Conservation (phyloP, 2,888 invertebrate species). For the Apamea monoglypha region DNA sequence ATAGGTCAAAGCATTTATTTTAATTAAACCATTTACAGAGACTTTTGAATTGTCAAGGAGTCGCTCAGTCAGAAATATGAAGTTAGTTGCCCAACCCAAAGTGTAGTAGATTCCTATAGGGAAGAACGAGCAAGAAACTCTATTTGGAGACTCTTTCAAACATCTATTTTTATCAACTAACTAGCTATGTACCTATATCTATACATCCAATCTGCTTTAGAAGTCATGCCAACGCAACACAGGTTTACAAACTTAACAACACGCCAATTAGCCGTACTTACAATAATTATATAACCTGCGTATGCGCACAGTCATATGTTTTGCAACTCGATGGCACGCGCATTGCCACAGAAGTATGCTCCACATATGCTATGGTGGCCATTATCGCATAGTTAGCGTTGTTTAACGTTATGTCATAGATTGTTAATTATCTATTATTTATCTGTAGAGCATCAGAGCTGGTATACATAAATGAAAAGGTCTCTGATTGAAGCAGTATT, state of each 20-base stretch:
- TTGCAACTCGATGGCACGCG: constrained; percentile 43
- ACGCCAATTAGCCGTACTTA: constrained; percentile 29
- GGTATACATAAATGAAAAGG: not conserved
- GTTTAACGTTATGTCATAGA: constrained; percentile 41
- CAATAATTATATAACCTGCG: constrained; percentile 45
- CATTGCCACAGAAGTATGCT: constrained; percentile 45
- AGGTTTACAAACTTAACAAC: constrained; percentile 19
- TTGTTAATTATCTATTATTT: constrained; percentile 16
- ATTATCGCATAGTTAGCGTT: constrained; percentile 45
- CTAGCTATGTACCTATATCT: not conserved
- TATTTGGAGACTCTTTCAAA: not conserved
- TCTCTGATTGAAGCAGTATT: not conserved
- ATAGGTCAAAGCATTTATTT: not conserved
- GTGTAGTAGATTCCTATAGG: not conserved
- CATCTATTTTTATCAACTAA: not conserved
- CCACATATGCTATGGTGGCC: constrained; percentile 44
- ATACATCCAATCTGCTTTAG: not conserved
- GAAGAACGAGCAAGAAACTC: not conserved
- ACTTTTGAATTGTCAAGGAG: not conserved
- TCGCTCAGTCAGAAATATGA: not conserved
- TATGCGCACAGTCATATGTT: constrained; percentile 25
- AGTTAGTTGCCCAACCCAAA: not conserved
- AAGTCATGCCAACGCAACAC: constrained; percentile 16
- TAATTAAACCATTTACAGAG: no score
- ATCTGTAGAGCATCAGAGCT: not conserved